Evolutionary conservation across 92 coral and sea anemone species (phyloP).

Genomic region (Muricea muricata): DNA sequence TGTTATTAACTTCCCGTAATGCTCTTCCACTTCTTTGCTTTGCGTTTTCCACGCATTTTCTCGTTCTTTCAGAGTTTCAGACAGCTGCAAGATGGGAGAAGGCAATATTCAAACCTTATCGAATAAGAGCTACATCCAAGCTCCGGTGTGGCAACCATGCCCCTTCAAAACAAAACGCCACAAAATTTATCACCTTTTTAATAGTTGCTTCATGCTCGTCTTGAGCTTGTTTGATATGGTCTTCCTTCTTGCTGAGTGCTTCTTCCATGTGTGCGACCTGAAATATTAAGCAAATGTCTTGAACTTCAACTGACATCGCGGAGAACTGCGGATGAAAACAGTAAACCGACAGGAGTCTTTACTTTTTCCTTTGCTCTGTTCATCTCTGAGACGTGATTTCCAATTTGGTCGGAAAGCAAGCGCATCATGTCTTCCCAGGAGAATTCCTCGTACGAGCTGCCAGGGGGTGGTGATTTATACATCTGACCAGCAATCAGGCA

Average conservation of each 20-base stretch:
- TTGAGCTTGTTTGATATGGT: constrained; percentile 69
- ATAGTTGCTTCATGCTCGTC: constrained; percentile 88
- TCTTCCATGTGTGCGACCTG: constrained; percentile 86
- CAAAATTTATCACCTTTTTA: no score
- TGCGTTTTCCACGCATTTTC: constrained; percentile 91
- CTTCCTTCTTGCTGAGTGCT: constrained; percentile 76
- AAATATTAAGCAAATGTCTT: background rate
- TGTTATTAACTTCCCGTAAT: constrained; percentile 79
- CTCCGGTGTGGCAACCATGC: no score
- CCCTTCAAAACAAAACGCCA: no score
- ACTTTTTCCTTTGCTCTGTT: constrained; percentile 88
- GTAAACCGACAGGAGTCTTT: no score
- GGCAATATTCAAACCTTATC: no score
- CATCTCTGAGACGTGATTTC: constrained; percentile 82
- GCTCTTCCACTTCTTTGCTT: constrained; percentile 82
- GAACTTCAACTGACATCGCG: no score
- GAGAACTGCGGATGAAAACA: no score
- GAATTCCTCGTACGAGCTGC: constrained; percentile 66
- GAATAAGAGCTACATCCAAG: background rate
- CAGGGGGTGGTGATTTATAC: constrained; percentile 80
- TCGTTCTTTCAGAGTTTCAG: constrained; percentile 85
- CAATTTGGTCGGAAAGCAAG: constrained; percentile 87
- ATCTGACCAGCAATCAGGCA: constrained; percentile 95
- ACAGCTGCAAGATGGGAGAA: constrained; percentile 78
- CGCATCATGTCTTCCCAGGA: constrained; percentile 97